Conservation (phyloP, 2,797 vertebrate genomes). For the Myotis findleyi region DNA sequence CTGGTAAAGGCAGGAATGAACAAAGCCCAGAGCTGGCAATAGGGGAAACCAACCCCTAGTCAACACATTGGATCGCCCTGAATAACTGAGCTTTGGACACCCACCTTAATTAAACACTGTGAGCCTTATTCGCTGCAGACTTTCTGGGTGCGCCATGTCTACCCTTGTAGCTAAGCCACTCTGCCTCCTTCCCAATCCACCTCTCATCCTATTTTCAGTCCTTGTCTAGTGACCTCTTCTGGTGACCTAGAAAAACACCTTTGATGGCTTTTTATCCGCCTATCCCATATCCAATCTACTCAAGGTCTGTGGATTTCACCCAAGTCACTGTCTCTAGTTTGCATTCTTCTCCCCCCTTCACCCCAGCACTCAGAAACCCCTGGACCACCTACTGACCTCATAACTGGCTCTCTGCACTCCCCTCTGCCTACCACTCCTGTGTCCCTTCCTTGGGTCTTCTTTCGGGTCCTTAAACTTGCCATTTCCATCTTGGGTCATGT, state of each 20-base stretch:
- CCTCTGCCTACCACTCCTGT: not conserved
- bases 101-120: slow-evolving; percentile 1
- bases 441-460: not conserved
- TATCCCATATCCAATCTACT: not conserved
- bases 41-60: not conserved
- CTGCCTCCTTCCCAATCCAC: not conserved
- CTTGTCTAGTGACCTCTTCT: not conserved
- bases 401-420: not conserved
- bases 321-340: not conserved
- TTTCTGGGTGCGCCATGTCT: not conserved
- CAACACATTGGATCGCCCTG: not conserved
- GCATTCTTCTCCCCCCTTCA: not conserved
- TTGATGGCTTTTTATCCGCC: not conserved
- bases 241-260: not conserved
- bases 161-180: not conserved
- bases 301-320: not conserved
- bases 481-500: not conserved
- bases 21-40: not conserved
- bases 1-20: not conserved
- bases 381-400: not conserved
- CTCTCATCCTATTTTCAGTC: not conserved
- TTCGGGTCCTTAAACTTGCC: not conserved
- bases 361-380: not conserved
- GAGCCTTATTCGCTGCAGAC: not conserved
- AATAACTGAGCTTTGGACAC: not conserved